Evolutionary conservation across 2,888 invertebrate genomes (phyloP), one percentile per base, ranked within the genome.

Genomic region (Idaea aversata): DNA sequence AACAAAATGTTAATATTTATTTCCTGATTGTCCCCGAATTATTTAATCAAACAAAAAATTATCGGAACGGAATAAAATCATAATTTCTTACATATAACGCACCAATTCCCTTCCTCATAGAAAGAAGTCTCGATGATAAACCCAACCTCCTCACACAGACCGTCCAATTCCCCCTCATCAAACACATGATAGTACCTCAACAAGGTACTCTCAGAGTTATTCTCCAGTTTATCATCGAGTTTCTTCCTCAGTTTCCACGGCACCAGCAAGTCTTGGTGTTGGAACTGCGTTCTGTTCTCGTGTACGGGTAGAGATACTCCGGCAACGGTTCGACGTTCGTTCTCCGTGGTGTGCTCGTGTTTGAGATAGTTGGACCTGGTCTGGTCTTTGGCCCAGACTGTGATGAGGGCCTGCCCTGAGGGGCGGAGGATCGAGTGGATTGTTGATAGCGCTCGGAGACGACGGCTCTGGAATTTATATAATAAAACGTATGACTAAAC

Each of bases 81-180:
- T 74, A 83, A 80, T 93, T 96, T 97, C 81, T 94, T 91, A 79
- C 98, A 94, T 74, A 97, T 91, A 47, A 97, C 94, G 93, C 98
- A 99, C 97, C 99, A 98, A 86, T 99, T 99, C 0, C 99, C 99
- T 87, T 99, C 97, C 86, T 99, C 99, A 80, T 99, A 99, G 86
- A 97, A 99, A 76, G 94, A 95, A 36, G 94, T 90, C 47, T 94
- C 82, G 13, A 98, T 88, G 60, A 81, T 77, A 58, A 96, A 88
- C 0, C 88, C 73, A 5, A 95, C 74, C 69, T 93, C 85, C 34
- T 80, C 79, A 72, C 96, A 96, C 59, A 98, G 86, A 1, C 86
- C 75, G 74, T 96, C 95, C 57, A 98, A 85, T 90, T 98, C 99
- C 0, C 95, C 95, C 74, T 97, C 95, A 75, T 96, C 95, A 83